Conservation (phyloP, 2,797 vertebrate genomes). For the Sphaeramia orbicularis region DNA sequence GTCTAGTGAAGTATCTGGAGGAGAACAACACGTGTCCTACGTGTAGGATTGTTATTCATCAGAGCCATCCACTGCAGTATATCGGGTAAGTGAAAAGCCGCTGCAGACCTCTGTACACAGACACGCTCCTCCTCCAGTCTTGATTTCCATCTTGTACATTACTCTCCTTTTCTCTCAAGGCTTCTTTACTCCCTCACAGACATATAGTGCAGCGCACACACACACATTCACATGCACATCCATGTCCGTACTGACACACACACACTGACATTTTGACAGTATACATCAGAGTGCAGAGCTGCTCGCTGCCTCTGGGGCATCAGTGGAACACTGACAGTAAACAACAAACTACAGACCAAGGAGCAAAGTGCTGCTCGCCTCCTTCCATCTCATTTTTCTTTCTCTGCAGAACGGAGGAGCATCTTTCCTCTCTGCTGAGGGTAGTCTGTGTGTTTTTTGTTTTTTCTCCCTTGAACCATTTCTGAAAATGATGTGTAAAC, state of each 20-base stretch:
- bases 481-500: too few species aligned
- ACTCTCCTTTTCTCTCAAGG: neutral
- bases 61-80: conserved; percentile 98
- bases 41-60: conserved; percentile 98
- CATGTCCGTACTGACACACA: conserved; percentile 13
- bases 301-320: conserved; percentile 18
- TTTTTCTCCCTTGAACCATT: too few species aligned
- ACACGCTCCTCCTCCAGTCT: neutral
- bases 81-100: conserved; percentile 90
- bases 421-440: neutral
- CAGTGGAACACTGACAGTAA: conserved; percentile 26
- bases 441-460: too few species aligned
- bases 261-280: neutral
- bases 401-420: conserved; percentile 6
- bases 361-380: conserved; percentile 14
- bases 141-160: neutral
- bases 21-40: conserved; percentile 99
- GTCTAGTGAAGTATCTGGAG: conserved; percentile 98
- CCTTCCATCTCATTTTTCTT: conserved; percentile 20
- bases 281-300: conserved; percentile 26
- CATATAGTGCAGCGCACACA: neutral
- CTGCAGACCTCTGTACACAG: conserved; percentile 4
- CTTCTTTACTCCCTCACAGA: neutral
- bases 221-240: conserved; percentile 8
- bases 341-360: conserved; percentile 18